Conservation (phyloP, 2,888 invertebrate genomes). For the Ennomos fuscantarius region DNA sequence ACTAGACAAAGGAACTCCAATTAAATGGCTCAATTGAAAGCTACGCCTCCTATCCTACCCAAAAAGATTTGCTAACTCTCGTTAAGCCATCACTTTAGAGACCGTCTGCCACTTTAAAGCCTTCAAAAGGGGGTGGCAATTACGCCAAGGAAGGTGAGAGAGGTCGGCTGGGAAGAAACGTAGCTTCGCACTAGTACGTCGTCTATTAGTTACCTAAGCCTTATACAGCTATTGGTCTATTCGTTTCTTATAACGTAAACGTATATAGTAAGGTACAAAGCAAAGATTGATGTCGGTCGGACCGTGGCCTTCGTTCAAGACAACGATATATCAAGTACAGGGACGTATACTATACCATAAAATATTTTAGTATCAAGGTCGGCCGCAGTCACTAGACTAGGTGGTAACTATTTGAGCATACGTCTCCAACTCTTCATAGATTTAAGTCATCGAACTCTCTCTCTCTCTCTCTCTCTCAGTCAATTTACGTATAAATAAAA, state of each 20-base stretch:
- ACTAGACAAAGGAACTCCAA: no score
- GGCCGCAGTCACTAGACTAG: not conserved
- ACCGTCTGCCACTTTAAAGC: conserved; percentile 15
- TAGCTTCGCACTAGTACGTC: conserved; percentile 8
- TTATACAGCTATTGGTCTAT: no score
- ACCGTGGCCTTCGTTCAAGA: conserved; percentile 20
- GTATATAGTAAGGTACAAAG: conserved; percentile 8
- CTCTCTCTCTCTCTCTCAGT: no score
- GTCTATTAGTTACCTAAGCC: no score
- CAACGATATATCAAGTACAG: conserved; percentile 20
- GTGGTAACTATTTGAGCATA: no score
- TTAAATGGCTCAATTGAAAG: not conserved
- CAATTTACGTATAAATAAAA: no score
- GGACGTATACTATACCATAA: not conserved
- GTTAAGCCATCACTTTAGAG: conserved; percentile 8
- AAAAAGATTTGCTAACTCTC: conserved; percentile 15
- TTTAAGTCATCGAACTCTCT: no score
- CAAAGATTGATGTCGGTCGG: conserved; percentile 23
- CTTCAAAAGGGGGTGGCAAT: conserved; percentile 27
- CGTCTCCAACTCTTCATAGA: no score
- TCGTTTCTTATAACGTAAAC: no score
- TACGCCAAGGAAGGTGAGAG: conserved; percentile 9
- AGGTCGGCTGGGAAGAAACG: conserved; percentile 18
- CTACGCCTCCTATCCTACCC: not conserved
- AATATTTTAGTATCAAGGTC: no score